Base-by-base conservation (phyloP, 2,888 invertebrate genomes). In the Pterostichus madidus region DNA sequence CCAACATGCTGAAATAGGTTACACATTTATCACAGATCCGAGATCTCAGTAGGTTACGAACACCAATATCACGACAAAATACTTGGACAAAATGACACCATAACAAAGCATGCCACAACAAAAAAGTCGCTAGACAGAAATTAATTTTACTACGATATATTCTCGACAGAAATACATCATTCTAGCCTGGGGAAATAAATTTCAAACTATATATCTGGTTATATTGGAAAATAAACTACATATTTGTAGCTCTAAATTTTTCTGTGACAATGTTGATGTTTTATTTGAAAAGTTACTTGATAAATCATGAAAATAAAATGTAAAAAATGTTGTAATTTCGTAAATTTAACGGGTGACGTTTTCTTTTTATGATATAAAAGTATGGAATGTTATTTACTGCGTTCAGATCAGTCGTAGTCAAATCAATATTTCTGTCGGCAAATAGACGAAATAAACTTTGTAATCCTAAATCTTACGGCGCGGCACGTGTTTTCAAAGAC, bases 1-100 rank as follows among this genome's bases (percentile, higher is more conserved):
- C 80, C 80, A 80, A 53, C 64, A 71, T 17, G 6, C 46, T 80
- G 35, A 71, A 80, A 80, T 64, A 71, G 71, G 80, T 80, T 53
- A 80, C 68, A 68, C 52, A 71, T 64, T 71, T 53, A 80, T 80
- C 75, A 76, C 52, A 76, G n/a, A 75, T 15, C 49, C n/a, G 2
- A 52, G 44, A 71, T 39, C 44, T 39, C 31, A 15, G 71, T 44
- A 46, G 71, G 77, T 56, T 77, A 56, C 35, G 52, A 76, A 32
- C 24, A 49, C 75, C 39, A 75, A 75, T 31, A 75, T 75, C 75
- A 46, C 44, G 46, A 44, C 44, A 44, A n/a, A n/a, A n/a, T n/a
- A n/a, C n/a, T n/a, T n/a, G n/a, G n/a, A n/a, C n/a, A n/a, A 35
- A 5, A 35, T 13, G 44, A n/a, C 31, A 17, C 24, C 56, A 53